phyloP scores from a whole-genome alignment of 2,113 vertebrate species.

The Meles meles region DNA sequence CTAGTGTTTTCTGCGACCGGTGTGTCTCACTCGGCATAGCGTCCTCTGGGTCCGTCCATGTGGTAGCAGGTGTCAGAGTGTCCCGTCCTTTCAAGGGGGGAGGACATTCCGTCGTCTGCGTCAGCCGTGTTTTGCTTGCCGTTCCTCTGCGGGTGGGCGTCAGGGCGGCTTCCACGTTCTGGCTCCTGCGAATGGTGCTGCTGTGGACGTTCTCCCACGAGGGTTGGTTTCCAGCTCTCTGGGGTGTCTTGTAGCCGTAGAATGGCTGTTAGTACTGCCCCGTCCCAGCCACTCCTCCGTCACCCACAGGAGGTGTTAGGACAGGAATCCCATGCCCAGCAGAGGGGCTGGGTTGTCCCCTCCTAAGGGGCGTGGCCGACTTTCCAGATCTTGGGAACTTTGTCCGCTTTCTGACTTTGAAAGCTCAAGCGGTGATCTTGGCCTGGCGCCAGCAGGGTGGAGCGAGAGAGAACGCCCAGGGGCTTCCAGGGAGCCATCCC shows the following conservation, averaged over 20 bases:
- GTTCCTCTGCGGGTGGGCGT: rapidly evolving
- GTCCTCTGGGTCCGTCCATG: not conserved
- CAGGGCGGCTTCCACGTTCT: rapidly evolving
- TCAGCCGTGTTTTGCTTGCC: rapidly evolving
- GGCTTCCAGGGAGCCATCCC: not conserved
- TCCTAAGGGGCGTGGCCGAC: not conserved
- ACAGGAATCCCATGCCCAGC: rapidly evolving
- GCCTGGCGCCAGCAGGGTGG: too few species aligned
- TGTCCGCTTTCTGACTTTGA: not conserved
- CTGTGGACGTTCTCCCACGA: rapidly evolving
- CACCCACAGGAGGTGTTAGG: not conserved
- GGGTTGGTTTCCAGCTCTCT: not conserved
- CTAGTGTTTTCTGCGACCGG: rapidly evolving
- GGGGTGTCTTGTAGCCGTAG: rapidly evolving
- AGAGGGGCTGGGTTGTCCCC: rapidly evolving
- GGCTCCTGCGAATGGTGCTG: rapidly evolving
- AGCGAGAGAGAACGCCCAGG: not conserved
- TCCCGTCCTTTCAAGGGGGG: not conserved
- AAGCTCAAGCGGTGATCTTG: not conserved
- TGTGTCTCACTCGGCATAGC: not conserved
- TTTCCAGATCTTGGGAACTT: too few species aligned
- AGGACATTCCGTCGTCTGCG: rapidly evolving
- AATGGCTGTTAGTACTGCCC: not conserved
- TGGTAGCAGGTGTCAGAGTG: too few species aligned
- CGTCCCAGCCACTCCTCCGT: not conserved